phyloP scores from a whole-genome alignment of 2,113 vertebrate genomes.

The Merops nubicus region DNA sequence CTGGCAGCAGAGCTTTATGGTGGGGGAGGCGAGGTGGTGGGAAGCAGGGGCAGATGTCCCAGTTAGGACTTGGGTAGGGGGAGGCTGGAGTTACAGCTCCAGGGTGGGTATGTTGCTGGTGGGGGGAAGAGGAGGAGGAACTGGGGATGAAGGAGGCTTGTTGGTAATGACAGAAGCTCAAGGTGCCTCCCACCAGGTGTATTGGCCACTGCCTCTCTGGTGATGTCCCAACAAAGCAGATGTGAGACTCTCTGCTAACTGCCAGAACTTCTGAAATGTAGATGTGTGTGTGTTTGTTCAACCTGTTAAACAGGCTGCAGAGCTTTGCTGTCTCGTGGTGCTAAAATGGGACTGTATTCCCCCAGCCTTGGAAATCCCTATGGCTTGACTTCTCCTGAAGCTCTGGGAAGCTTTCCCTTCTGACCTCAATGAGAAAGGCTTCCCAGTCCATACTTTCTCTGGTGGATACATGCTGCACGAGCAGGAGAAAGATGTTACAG shows the following conservation, averaged over 20 bases:
- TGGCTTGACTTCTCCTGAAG: background rate
- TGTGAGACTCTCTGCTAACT: background rate
- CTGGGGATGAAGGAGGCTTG: background rate
- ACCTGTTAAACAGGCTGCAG: accelerated
- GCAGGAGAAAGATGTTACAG: background rate
- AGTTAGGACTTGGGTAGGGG: background rate
- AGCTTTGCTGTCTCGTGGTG: background rate
- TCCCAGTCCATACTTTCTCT: accelerated
- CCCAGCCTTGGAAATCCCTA: background rate
- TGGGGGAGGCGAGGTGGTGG: background rate
- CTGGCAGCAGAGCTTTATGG: background rate
- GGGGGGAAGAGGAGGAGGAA: background rate
- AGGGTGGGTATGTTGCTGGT: background rate
- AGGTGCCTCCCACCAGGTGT: background rate
- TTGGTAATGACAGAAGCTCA: accelerated
- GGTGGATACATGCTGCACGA: accelerated
- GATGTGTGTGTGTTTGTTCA: background rate
- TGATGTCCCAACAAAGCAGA: background rate
- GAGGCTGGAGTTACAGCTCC: background rate
- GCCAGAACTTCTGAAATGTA: background rate
- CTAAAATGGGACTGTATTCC: background rate
- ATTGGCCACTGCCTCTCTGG: background rate
- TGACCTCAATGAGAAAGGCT: background rate
- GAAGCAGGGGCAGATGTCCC: background rate
- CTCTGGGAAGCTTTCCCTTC: background rate